Percentiles rank a stretch among this genome's conserved stretches.
Conservation (phyloP, 2,888 invertebrate species). For the Aspidapion aeneum region DNA sequence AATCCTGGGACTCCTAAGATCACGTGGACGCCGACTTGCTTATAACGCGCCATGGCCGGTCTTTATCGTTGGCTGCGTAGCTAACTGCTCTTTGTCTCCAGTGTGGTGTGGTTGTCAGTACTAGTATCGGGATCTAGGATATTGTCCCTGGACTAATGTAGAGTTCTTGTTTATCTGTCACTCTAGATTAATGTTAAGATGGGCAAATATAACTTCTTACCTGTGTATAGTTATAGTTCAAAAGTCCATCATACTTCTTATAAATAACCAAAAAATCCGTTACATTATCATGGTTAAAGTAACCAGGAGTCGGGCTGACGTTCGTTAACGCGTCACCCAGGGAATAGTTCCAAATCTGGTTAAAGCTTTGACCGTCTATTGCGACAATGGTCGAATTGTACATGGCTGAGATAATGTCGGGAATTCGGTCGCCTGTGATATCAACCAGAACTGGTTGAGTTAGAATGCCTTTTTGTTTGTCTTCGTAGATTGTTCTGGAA, state of each 20-base stretch:
- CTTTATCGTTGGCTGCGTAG: too few relatives aligned
- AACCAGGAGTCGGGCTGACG: conserved; percentile 74
- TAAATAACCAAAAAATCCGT: conserved; percentile 77
- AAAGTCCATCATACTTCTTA: conserved; percentile 39
- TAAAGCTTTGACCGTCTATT: conserved; percentile 64
- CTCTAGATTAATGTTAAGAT: too few relatives aligned
- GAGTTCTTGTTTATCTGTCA: too few relatives aligned
- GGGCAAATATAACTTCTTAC: conserved; percentile 48
- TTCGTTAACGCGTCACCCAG: conserved; percentile 62
- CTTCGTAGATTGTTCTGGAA: conserved; percentile 50
- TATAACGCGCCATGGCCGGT: too few relatives aligned
- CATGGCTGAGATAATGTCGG: conserved; percentile 70
- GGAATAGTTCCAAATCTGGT: conserved; percentile 70
- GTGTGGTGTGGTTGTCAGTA: too few relatives aligned
- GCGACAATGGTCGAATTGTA: conserved; percentile 71
- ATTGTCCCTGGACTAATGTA: too few relatives aligned
- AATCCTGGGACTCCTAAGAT: too few relatives aligned
- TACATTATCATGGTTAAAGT: conserved; percentile 70
- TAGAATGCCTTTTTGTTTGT: conserved; percentile 63
- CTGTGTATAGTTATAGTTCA: conserved; percentile 57
- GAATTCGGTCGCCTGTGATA: conserved; percentile 64
- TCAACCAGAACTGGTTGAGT: conserved; percentile 65
- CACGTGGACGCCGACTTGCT: too few relatives aligned
- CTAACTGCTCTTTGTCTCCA: too few relatives aligned
- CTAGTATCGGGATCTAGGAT: too few relatives aligned